phyloP scores from a whole-genome alignment of 2,888 invertebrate genomes.

The Pachymerium ferrugineum region DNA sequence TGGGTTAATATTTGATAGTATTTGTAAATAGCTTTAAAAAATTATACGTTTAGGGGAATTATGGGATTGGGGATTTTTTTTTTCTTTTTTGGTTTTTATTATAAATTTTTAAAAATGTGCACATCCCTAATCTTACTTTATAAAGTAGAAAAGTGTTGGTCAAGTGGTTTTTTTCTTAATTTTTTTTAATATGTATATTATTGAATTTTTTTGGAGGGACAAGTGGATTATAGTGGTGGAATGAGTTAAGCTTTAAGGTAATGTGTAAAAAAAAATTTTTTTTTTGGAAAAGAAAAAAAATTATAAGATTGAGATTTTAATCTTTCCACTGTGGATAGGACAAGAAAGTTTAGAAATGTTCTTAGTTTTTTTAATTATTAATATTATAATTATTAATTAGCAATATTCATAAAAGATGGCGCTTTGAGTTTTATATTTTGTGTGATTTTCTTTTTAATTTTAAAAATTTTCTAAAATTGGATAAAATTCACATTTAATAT shows the following conservation, averaged over 20 bases:
- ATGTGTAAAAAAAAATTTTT: too few species aligned
- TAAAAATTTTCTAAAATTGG: not conserved
- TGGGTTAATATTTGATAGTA: not conserved
- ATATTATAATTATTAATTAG: too few species aligned
- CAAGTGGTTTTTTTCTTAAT: not conserved
- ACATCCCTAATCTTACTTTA: not conserved
- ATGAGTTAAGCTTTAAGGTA: not conserved
- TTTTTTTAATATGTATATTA: slow-evolving; percentile 5
- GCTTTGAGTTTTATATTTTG: not conserved
- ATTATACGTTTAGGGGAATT: not conserved
- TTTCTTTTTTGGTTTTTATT: not conserved
- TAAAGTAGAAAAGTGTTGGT: not conserved
- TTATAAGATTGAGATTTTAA: not conserved
- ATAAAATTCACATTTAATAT: too few species aligned
- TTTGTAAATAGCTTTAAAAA: slow-evolving; percentile 20
- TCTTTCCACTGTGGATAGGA: not conserved
- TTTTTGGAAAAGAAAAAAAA: not conserved
- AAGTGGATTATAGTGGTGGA: slow-evolving; percentile 15
- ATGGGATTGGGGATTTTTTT: not conserved
- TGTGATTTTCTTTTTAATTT: not conserved
- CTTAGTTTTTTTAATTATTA: not conserved
- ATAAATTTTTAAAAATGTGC: not conserved
- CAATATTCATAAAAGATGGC: not conserved
- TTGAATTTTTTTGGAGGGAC: not conserved
- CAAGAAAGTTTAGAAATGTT: not conserved